A percentile compares a stretch with the other conserved stretches of the same genome.
phyloP scores from a whole-genome alignment of 92 coral and sea anemone species.

The Virgularia gustaviana region DNA sequence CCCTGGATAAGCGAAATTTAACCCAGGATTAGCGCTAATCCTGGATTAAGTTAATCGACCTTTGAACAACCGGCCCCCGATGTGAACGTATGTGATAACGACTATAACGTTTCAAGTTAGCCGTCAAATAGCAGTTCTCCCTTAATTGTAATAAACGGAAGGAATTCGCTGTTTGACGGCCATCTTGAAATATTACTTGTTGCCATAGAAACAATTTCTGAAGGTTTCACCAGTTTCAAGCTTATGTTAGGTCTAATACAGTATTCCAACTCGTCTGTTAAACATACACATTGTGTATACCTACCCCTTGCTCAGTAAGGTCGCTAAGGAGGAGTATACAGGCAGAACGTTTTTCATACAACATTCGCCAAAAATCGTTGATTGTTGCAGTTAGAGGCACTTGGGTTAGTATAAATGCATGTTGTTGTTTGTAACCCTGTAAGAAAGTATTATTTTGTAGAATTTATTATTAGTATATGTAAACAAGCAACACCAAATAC shows the following conservation, averaged over 20 bases:
- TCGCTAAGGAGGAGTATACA: constrained; percentile 78
- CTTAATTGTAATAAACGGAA: not conserved
- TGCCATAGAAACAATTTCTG: not conserved
- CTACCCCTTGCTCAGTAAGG: constrained; percentile 76
- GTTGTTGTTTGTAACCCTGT: constrained; percentile 97
- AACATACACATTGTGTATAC: not conserved
- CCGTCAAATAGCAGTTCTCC: too few relatives aligned
- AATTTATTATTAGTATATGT: not conserved
- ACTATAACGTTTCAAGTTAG: too few relatives aligned
- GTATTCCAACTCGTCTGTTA: not conserved
- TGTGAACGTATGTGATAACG: too few relatives aligned
- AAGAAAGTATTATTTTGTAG: not conserved
- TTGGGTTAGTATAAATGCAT: constrained; percentile 91
- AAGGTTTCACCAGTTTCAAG: too few relatives aligned
- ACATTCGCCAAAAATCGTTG: constrained; percentile 97
- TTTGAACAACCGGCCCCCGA: not conserved
- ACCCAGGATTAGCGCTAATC: too few relatives aligned
- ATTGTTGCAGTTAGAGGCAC: constrained; percentile 77
- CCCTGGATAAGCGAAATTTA: constrained; percentile 25
- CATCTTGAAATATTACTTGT: too few relatives aligned
- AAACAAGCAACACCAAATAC: not conserved
- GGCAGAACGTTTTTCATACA: constrained; percentile 85
- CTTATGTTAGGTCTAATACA: not conserved
- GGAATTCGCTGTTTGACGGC: not conserved
- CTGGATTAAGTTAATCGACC: not conserved